Evolutionary conservation across 1,140 invertebrate species (phyloP).

Genomic region (Chelonus insularis): DNA sequence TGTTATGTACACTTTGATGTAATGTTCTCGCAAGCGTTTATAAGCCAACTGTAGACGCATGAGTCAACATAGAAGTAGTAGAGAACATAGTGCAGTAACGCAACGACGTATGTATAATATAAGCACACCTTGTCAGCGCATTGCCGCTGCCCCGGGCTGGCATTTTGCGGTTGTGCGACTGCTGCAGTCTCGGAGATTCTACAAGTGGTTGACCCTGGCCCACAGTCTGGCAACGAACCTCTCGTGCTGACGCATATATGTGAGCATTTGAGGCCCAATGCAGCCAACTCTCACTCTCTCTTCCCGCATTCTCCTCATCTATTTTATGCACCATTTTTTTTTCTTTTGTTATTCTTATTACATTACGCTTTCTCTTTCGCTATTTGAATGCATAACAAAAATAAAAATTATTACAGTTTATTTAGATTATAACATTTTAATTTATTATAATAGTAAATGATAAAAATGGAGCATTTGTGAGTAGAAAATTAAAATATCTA

Average conservation of each 20-base stretch:
- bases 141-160: conserved; percentile 17
- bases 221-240: conserved; percentile 31
- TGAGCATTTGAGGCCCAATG: conserved; percentile 1
- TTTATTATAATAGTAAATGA: too few relatives aligned
- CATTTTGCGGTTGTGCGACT: conserved; percentile 28
- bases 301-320: too few relatives aligned
- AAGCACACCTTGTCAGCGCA: conserved; percentile 4
- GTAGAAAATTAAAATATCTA: too few relatives aligned
- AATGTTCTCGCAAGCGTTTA: conserved; percentile 2
- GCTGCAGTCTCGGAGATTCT: conserved; percentile 27
- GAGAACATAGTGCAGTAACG: background rate
- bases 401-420: too few relatives aligned
- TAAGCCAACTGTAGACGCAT: conserved; percentile 3
- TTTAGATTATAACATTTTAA: too few relatives aligned
- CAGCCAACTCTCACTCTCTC: background rate
- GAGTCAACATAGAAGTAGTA: background rate
- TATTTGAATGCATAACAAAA: too few relatives aligned
- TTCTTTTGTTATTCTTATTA: too few relatives aligned
- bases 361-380: too few relatives aligned
- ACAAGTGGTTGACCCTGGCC: conserved; percentile 39
- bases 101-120: background rate
- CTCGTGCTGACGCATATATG: conserved; percentile 10
- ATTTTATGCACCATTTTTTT: too few relatives aligned
- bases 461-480: too few relatives aligned
- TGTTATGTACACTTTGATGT: background rate